Conservation (phyloP, 2,797 vertebrate genomes). For the Myotis findleyi region DNA sequence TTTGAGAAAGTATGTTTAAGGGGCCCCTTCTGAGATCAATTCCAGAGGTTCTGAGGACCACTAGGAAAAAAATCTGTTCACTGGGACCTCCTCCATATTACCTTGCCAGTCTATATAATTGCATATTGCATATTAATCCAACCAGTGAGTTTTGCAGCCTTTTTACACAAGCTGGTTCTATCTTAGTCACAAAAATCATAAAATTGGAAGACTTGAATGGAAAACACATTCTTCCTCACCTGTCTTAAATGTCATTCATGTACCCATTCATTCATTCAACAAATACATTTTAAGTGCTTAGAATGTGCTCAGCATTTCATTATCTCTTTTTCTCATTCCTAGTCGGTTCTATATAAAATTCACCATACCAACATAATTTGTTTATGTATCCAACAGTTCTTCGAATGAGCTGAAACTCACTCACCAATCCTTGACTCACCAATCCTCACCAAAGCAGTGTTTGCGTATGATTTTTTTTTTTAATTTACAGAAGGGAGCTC, state of each 20-base stretch:
- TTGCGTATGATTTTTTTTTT: background rate
- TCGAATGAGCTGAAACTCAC: background rate
- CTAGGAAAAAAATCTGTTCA: background rate
- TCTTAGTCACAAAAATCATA: background rate
- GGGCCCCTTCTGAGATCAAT: background rate
- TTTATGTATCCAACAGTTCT: background rate
- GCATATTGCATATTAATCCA: background rate
- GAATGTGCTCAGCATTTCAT: background rate
- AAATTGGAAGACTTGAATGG: background rate
- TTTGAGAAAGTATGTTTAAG: background rate
- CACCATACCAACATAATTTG: background rate
- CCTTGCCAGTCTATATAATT: background rate
- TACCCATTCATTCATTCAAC: background rate
- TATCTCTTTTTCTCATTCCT: background rate
- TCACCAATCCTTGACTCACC: background rate
- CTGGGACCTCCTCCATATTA: background rate
- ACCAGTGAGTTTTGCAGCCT: background rate
- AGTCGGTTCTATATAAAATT: background rate
- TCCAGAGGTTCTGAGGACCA: background rate
- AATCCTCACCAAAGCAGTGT: background rate
- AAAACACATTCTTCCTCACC: background rate
- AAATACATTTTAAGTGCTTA: background rate
- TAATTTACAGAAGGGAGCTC: constrained; percentile 30
- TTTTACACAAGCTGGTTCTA: background rate
- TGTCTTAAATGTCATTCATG: background rate